phyloP scores from a whole-genome alignment of 1,140 invertebrate species.

The Drosophila ambigua region DNA sequence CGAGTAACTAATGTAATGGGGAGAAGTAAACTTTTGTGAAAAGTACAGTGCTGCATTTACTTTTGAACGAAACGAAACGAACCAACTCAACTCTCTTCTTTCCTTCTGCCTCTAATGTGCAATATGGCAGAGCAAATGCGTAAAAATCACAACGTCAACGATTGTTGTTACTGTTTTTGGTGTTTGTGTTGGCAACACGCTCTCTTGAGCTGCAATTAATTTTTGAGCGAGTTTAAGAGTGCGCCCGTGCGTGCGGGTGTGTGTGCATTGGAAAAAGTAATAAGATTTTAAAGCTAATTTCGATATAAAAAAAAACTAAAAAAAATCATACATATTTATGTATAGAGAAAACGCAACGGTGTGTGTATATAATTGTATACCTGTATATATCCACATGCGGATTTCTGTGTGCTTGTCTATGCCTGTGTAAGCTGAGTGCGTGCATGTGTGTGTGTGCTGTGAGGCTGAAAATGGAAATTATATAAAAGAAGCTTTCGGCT shows the following conservation, averaged over 20 bases:
- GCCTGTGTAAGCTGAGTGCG: conserved; percentile 55
- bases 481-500: conserved; percentile 71
- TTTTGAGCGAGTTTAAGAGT: too few relatives aligned
- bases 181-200: conserved; percentile 32
- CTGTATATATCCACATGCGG: conserved; percentile 40
- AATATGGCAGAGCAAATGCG: conserved; percentile 70
- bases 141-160: conserved; percentile 55
- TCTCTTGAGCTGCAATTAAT: conserved; percentile 28
- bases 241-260: conserved; percentile 5
- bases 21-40: conserved; percentile 30
- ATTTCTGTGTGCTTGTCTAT: conserved; percentile 48
- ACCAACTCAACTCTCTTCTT: conserved; percentile 13
- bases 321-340: conserved; percentile 48
- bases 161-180: conserved; percentile 32
- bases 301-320: conserved; percentile 4
- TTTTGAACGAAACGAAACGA: conserved; percentile 23
- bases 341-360: conserved; percentile 27
- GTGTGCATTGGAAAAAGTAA: conserved; percentile 44
- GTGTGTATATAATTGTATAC: conserved; percentile 29
- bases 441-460: conserved; percentile 44
- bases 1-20: conserved; percentile 32
- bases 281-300: conserved; percentile 54
- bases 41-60: conserved; percentile 73
- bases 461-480: conserved; percentile 72
- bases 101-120: conserved; percentile 41